Conservation (phyloP, 2,113 vertebrate genomes). For the Poeciliopsis retropinna region DNA sequence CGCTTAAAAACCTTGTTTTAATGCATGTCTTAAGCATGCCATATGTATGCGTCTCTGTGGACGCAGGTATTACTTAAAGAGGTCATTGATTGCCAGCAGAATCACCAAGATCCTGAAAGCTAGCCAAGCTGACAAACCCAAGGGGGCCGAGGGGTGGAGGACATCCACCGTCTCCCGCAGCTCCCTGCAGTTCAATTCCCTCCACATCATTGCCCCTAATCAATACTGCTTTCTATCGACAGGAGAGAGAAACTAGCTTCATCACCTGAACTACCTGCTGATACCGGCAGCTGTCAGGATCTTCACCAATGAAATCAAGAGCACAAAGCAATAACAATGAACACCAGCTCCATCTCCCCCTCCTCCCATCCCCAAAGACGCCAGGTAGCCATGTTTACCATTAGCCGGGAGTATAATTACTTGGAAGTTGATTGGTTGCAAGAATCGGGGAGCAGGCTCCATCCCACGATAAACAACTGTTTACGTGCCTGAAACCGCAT, state of each 20-base stretch:
- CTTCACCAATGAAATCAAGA: slow-evolving; percentile 28
- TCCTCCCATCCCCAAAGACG: background rate
- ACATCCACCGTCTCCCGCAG: slow-evolving; percentile 38
- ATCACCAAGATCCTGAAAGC: slow-evolving; percentile 58
- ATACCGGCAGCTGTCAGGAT: slow-evolving; percentile 41
- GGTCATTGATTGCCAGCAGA: slow-evolving; percentile 61
- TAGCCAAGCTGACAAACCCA: slow-evolving; percentile 59
- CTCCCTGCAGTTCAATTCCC: slow-evolving; percentile 54
- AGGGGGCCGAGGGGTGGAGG: slow-evolving; percentile 37
- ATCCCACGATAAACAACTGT: slow-evolving; percentile 48
- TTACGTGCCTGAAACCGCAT: slow-evolving; percentile 12
- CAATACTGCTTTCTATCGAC: slow-evolving; percentile 60
- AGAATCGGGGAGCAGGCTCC: slow-evolving; percentile 30
- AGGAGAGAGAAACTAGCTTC: slow-evolving; percentile 44
- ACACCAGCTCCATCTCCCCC: background rate
- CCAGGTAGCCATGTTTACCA: slow-evolving; percentile 12
- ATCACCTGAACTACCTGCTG: slow-evolving; percentile 41
- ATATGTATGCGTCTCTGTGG: slow-evolving; percentile 37
- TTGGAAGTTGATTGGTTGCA: slow-evolving; percentile 32
- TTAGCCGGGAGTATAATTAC: slow-evolving; percentile 16
- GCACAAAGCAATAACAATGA: slow-evolving; percentile 9
- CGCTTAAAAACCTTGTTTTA: slow-evolving; percentile 57
- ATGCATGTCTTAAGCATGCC: slow-evolving; percentile 61
- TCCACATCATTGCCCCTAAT: slow-evolving; percentile 44
- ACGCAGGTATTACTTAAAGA: slow-evolving; percentile 58